phyloP scores from a whole-genome alignment of 2,888 invertebrate genomes.

The Beris chalybata region DNA sequence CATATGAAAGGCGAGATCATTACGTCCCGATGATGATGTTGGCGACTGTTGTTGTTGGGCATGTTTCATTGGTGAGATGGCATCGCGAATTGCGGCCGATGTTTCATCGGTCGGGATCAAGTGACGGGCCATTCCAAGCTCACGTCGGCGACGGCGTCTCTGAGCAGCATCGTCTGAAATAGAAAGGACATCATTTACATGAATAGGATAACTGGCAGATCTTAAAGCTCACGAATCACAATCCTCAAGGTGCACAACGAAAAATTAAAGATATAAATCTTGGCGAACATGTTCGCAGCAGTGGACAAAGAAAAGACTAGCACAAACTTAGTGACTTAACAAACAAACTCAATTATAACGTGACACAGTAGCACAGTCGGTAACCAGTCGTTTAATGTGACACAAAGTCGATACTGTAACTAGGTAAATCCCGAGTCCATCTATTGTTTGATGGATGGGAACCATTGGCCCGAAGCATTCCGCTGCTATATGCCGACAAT shows the following conservation, averaged over 20 bases:
- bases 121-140: constrained; percentile 52
- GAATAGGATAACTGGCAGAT: background rate
- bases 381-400: too few relatives aligned
- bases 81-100: constrained; percentile 47
- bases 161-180: constrained; percentile 55
- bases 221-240: constrained; percentile 35
- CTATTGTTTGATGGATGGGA: too few relatives aligned
- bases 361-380: constrained; percentile 19
- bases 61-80: constrained; percentile 46
- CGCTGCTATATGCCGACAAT: too few relatives aligned
- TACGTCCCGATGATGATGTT: constrained; percentile 40
- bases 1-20: constrained; percentile 47
- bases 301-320: background rate
- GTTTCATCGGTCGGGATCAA: constrained; percentile 50
- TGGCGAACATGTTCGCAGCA: constrained; percentile 33
- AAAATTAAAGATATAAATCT: constrained; percentile 38
- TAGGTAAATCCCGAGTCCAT: too few relatives aligned
- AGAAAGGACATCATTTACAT: constrained; percentile 2
- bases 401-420: too few relatives aligned
- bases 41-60: constrained; percentile 33
- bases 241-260: constrained; percentile 36
- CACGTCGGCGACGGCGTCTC: constrained; percentile 53
- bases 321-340: constrained; percentile 12
- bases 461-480: too few relatives aligned
- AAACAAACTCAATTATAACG: constrained; percentile 24